These are phyloP conservation scores for Epistrophe grossulariae DNA, from an alignment of 2,888 invertebrate species.

Conservation along the genomic window DNA sequence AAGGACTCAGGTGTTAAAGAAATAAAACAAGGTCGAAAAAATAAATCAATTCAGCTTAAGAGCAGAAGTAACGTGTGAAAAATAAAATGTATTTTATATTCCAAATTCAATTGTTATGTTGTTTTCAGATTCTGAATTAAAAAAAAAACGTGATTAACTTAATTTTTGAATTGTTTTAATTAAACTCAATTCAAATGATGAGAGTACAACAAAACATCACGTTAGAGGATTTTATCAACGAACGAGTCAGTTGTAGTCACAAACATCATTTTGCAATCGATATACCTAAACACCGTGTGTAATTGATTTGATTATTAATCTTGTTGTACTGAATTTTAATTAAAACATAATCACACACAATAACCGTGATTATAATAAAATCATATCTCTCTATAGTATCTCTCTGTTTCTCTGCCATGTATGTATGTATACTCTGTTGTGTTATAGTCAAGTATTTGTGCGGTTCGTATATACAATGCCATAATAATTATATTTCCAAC, in stretches of 20 bases:
- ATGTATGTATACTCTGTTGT: background rate
- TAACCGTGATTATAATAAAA: conserved; percentile 72
- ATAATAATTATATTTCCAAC: conserved; percentile 63
- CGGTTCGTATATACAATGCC: conserved; percentile 1
- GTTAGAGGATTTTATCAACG: conserved; percentile 45
- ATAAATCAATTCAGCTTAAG: too few species aligned
- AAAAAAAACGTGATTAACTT: background rate
- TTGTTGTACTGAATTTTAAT: conserved; percentile 73
- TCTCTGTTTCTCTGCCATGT: background rate
- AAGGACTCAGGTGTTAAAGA: too few species aligned
- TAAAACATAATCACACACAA: conserved; percentile 70
- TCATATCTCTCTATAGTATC: conserved; percentile 21
- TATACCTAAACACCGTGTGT: conserved; percentile 72
- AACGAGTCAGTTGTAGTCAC: conserved; percentile 25
- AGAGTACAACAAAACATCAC: background rate
- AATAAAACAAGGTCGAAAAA: too few species aligned
- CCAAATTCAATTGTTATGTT: background rate
- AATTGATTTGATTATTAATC: conserved; percentile 74
- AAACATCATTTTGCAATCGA: conserved; percentile 70
- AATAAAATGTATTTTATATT: background rate
- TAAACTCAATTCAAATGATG: background rate
- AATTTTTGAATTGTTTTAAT: conserved; percentile 7
- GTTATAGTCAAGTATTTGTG: conserved; percentile 10
- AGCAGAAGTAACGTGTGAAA: too few species aligned
- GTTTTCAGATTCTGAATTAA: too few species aligned